Percentiles rank a stretch among this genome's conserved stretches.
phyloP scores from a whole-genome alignment of 1,140 invertebrate species.

The Phortica variegata region DNA sequence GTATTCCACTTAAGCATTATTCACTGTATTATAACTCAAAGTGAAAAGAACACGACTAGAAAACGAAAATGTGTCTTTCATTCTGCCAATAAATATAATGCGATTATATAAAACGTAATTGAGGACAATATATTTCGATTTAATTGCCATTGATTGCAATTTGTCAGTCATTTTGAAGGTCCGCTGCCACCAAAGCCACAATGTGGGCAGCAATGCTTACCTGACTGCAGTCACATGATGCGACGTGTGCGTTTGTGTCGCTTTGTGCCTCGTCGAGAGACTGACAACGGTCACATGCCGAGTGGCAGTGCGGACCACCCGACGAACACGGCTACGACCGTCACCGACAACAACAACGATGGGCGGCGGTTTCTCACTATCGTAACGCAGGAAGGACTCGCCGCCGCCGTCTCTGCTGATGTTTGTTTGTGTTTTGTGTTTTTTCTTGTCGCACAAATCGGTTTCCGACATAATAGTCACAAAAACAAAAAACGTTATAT shows the following conservation, averaged over 20 bases:
- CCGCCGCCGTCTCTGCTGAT: slow-evolving; percentile 32
- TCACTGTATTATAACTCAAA: neutral
- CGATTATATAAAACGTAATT: too few relatives aligned
- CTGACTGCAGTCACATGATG: slow-evolving; percentile 57
- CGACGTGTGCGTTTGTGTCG: slow-evolving; percentile 54
- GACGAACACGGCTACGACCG: slow-evolving; percentile 50
- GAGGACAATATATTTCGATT: too few relatives aligned
- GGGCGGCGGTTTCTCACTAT: slow-evolving; percentile 47
- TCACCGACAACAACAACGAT: slow-evolving; percentile 57
- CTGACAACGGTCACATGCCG: slow-evolving; percentile 56
- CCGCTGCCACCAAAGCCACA: neutral
- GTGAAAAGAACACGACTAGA: slow-evolving; percentile 16
- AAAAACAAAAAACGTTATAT: too few relatives aligned
- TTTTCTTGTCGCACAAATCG: slow-evolving; percentile 14
- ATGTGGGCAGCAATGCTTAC: slow-evolving; percentile 30
- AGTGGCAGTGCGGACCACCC: slow-evolving; percentile 52
- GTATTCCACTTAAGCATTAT: neutral
- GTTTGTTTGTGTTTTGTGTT: too few relatives aligned
- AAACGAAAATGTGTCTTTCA: too few relatives aligned
- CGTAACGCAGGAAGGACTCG: slow-evolving; percentile 53
- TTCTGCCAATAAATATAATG: too few relatives aligned
- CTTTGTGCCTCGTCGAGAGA: slow-evolving; percentile 54
- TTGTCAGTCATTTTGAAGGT: neutral
- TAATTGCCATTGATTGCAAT: too few relatives aligned
- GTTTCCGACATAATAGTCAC: slow-evolving; percentile 19